These are phyloP conservation scores for Drosophila ananassae DNA, from an alignment of 1,140 invertebrate species.

Conservation along the genomic window DNA sequence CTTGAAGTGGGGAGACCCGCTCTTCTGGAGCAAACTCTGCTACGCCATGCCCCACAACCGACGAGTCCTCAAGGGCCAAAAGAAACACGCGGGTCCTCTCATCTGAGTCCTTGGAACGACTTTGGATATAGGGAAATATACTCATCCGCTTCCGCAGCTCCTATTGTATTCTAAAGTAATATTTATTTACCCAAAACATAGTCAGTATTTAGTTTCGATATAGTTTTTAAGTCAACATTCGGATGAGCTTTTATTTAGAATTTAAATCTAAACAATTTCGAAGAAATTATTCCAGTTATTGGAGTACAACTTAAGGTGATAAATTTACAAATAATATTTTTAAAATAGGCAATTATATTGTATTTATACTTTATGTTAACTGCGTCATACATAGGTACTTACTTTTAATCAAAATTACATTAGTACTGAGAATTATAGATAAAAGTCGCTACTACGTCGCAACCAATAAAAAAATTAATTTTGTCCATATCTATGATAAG, in stretches of 20 bases:
- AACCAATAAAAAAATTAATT: not conserved
- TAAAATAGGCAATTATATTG: not conserved
- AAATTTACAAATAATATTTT: not conserved
- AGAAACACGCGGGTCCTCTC: conserved; percentile 69
- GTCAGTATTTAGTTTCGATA: not conserved
- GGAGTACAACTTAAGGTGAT: conserved; percentile 1
- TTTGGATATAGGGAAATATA: conserved; percentile 5
- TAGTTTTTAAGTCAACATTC: not conserved
- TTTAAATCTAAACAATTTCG: not conserved
- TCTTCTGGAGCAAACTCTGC: conserved; percentile 93
- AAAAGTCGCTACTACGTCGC: not conserved
- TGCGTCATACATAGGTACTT: too few relatives aligned
- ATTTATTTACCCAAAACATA: not conserved
- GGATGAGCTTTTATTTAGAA: conserved; percentile 4
- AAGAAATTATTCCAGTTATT: not conserved
- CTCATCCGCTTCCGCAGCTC: not conserved
- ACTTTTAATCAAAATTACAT: not conserved
- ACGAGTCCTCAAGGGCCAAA: conserved; percentile 67
- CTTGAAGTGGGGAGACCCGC: conserved; percentile 91
- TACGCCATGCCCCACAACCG: conserved; percentile 87
- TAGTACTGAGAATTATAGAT: not conserved
- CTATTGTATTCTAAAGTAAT: not conserved
- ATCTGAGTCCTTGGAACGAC: conserved; percentile 26
- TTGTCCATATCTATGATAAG: conserved; percentile 5
- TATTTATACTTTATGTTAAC: not conserved